Conservation (phyloP, 2,113 vertebrate species). For the Corythoichthys haematopterus region DNA sequence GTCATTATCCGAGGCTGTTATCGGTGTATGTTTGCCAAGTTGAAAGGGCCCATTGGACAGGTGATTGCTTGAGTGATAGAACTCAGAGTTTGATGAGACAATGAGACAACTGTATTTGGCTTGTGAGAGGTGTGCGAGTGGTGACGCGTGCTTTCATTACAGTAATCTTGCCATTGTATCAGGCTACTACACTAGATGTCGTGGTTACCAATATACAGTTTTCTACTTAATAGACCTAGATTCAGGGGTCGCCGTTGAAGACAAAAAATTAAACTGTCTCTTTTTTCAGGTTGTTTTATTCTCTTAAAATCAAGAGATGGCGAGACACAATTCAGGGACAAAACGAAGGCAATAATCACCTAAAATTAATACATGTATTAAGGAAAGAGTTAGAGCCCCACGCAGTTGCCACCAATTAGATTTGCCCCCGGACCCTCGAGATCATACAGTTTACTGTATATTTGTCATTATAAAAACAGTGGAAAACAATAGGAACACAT, state of each 20-base stretch:
- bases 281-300: no score
- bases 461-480: no score
- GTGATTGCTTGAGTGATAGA: neutral
- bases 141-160: neutral
- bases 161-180: neutral
- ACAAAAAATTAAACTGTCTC: no score
- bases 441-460: no score
- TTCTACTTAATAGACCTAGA: neutral
- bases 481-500: no score
- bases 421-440: no score
- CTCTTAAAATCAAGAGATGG: no score
- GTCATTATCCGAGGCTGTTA: neutral
- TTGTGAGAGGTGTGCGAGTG: neutral
- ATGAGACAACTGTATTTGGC: neutral
- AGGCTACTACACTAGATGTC: neutral
- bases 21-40: neutral
- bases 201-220: neutral
- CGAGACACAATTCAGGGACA: no score
- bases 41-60: neutral
- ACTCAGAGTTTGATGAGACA: neutral
- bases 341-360: no score
- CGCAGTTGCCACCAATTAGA: no score
- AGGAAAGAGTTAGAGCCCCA: no score
- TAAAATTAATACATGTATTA: no score
- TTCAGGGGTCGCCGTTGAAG: neutral